Evolutionary conservation across 53 echinoderm and acorn worm genomes (phyloP).

Genomic region (Echinometra lucunter): DNA sequence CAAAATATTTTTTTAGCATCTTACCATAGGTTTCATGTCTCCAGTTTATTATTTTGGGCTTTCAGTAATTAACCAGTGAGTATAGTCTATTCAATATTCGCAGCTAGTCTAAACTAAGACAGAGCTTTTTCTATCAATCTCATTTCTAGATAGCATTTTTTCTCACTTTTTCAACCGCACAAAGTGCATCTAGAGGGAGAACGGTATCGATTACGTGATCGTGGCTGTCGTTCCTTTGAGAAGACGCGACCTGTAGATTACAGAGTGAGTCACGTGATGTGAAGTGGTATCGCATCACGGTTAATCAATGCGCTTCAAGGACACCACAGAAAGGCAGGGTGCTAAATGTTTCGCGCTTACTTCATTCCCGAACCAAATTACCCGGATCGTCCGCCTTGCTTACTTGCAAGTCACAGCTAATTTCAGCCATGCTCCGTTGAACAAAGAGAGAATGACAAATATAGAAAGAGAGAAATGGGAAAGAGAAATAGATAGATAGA

Average conservation of each 20-base stretch:
- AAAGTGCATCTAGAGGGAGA: constrained; percentile 38
- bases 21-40: not conserved
- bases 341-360: constrained; percentile 28
- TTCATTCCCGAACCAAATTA: not conserved
- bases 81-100: not conserved
- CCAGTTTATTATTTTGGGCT: not conserved
- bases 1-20: no score
- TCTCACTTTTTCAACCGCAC: not conserved
- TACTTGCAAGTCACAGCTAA: constrained; percentile 16
- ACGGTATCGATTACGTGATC: constrained; percentile 35
- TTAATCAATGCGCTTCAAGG: constrained; percentile 55
- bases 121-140: not conserved
- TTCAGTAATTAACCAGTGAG: not conserved
- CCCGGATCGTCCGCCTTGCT: not conserved
- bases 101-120: not conserved
- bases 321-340: constrained; percentile 28
- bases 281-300: constrained; percentile 48
- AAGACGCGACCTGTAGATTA: constrained; percentile 45
- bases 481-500: not conserved
- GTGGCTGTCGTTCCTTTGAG: constrained; percentile 46
- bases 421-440: not conserved
- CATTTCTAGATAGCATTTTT: not conserved
- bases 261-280: constrained; percentile 34
- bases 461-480: no score
- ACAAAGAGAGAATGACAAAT: not conserved